Conservation (phyloP, 2,888 invertebrate genomes). For the Ochropleura leucogaster region DNA sequence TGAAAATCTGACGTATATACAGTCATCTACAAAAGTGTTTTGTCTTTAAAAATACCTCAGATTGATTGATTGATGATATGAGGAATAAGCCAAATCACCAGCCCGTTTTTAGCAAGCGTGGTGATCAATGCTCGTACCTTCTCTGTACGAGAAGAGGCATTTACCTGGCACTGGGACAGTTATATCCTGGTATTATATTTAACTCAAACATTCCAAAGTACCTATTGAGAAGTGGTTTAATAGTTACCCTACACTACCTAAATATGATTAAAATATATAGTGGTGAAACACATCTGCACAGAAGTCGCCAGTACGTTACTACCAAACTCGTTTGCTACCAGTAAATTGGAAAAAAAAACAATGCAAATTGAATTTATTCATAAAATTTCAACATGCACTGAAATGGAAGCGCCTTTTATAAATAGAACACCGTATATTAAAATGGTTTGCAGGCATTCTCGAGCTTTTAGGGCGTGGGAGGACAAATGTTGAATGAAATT, state of each 20-base stretch:
- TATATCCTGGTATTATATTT: no score
- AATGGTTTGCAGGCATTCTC: constrained; percentile 20
- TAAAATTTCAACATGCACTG: constrained; percentile 1
- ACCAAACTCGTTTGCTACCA: neutral
- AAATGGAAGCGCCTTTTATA: constrained; percentile 21
- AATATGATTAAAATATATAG: neutral
- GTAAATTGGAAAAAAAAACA: neutral
- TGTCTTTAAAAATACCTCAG: no score
- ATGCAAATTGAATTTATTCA: neutral
- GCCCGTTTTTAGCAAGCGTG: no score
- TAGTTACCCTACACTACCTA: neutral
- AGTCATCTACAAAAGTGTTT: neutral
- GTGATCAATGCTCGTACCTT: no score
- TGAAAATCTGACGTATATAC: no score
- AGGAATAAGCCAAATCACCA: no score
- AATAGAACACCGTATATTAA: constrained; percentile 16
- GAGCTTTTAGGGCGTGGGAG: constrained; percentile 27
- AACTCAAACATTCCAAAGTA: neutral
- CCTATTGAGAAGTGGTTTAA: neutral
- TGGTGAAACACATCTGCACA: neutral
- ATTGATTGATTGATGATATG: no score
- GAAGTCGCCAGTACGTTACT: neutral
- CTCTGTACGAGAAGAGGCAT: no score
- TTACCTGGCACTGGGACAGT: no score
- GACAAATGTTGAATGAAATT: neutral